Conservation (phyloP, 2,113 vertebrate genomes). For the Vulpes vulpes region DNA sequence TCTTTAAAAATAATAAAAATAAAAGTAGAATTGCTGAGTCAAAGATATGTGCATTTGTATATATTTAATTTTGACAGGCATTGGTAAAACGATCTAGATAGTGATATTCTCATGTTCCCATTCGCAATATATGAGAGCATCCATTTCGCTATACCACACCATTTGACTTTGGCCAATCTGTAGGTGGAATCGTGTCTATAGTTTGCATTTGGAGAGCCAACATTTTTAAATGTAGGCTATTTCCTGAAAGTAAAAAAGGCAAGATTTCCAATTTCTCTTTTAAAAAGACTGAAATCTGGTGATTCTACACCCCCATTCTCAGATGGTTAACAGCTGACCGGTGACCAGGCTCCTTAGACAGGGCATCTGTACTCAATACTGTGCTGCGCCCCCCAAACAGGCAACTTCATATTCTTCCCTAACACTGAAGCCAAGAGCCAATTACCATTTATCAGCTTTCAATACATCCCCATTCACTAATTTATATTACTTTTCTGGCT, state of each 20-base stretch:
- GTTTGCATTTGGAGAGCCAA: slow-evolving; percentile 5
- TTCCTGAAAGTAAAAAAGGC: neutral
- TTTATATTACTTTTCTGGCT: neutral
- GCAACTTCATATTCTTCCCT: neutral
- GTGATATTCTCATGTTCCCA: neutral
- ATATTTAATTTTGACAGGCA: neutral
- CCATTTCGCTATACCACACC: neutral
- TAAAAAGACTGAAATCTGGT: neutral
- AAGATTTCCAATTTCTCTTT: neutral
- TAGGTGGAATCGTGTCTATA: neutral
- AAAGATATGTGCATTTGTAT: neutral
- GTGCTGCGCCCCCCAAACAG: neutral
- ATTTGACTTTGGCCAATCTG: neutral
- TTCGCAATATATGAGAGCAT: neutral
- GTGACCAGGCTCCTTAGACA: neutral
- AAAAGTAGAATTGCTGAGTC: neutral
- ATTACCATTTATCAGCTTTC: neutral
- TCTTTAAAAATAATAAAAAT: neutral
- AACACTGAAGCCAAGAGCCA: neutral
- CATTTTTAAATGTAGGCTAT: slow-evolving; percentile 40
- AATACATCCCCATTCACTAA: neutral
- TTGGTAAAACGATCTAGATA: neutral
- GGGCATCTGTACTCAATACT: rapidly evolving
- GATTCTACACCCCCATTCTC: neutral
- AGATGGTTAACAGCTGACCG: neutral